These are phyloP conservation scores for Pristionchus fissidentatus DNA, from an alignment of 2,888 invertebrate genomes.

Conservation along the genomic window DNA sequence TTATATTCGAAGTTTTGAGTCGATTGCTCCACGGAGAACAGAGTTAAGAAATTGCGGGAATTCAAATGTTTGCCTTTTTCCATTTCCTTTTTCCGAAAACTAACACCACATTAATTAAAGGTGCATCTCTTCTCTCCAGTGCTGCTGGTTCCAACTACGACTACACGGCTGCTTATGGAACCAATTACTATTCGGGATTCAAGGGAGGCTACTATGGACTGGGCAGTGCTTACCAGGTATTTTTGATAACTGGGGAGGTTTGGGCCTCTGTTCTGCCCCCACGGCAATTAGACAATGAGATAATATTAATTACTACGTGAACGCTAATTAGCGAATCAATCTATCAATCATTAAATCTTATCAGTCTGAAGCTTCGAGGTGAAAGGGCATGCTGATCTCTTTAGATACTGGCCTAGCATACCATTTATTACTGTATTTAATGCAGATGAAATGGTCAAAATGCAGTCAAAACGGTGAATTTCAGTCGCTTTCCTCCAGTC, in stretches of 20 bases:
- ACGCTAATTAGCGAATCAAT: background rate
- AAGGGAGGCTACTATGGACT: constrained; percentile 20
- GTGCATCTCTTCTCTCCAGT: constrained; percentile 23
- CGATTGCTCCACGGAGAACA: no score
- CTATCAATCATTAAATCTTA: no score
- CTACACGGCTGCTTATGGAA: constrained; percentile 36
- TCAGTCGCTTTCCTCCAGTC: constrained; percentile 36
- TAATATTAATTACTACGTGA: background rate
- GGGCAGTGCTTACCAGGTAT: constrained; percentile 8
- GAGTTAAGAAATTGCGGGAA: no score
- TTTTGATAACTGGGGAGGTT: background rate
- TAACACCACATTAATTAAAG: no score
- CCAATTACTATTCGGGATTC: constrained; percentile 38
- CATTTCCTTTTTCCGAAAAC: no score
- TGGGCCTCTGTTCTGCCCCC: background rate
- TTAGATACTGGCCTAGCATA: no score
- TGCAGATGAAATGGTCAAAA: background rate
- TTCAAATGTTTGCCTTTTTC: no score
- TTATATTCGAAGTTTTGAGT: no score
- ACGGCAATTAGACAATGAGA: no score
- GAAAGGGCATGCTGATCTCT: background rate
- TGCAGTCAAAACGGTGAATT: no score
- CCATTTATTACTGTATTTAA: no score
- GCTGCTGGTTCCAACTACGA: constrained; percentile 2
- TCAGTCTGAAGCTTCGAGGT: background rate